Evolutionary conservation across 2,113 vertebrate species (phyloP).

Genomic region (Strix uralensis): DNA sequence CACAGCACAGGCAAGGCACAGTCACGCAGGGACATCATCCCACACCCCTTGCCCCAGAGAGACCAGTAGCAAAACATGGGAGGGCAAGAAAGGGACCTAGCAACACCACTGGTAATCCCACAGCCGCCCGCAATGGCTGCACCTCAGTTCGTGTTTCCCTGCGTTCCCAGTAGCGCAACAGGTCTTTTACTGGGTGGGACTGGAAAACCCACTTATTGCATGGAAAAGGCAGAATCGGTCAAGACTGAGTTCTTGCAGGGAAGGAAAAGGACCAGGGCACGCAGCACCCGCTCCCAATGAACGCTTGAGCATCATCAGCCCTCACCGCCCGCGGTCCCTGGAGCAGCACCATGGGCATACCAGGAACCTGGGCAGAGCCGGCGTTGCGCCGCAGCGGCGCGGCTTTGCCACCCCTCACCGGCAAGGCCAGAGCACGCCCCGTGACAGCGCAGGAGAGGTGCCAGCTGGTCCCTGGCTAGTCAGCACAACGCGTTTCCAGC

Average conservation of each 20-base stretch:
- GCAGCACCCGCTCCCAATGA: background rate
- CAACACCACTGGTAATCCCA: rapidly evolving
- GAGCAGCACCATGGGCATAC: rapidly evolving
- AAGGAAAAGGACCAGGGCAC: background rate
- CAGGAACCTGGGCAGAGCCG: background rate
- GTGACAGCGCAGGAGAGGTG: background rate
- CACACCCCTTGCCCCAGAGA: rapidly evolving
- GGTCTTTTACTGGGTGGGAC: background rate
- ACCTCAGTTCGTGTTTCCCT: background rate
- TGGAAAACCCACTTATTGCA: background rate
- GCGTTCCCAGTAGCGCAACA: background rate
- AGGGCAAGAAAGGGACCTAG: background rate
- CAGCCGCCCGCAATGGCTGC: background rate
- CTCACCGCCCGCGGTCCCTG: background rate
- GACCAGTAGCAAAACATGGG: rapidly evolving
- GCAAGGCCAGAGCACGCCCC: rapidly evolving
- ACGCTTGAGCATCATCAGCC: background rate
- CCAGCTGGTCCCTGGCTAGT: background rate
- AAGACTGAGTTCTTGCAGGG: background rate
- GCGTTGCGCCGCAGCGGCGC: too few species aligned
- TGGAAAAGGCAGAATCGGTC: background rate
- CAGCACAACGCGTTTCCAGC: background rate
- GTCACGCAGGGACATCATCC: background rate
- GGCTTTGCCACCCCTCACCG: background rate
- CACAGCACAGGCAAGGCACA: background rate